Conservation (phyloP, 2,113 vertebrate species). For the Neogale vison region DNA sequence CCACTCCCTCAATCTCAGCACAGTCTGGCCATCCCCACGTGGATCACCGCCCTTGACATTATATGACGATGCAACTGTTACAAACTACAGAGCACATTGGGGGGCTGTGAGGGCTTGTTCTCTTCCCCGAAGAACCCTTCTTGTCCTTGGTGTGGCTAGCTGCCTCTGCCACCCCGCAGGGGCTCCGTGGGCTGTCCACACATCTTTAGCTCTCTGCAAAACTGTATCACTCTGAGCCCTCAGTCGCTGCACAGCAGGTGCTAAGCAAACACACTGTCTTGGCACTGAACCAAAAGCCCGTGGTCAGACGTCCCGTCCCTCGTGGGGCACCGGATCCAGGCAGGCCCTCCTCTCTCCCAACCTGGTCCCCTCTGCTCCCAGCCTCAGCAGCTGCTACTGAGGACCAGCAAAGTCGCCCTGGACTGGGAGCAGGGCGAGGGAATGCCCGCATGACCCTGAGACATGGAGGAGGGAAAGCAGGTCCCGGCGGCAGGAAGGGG, state of each 20-base stretch:
- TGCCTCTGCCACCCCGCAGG: background rate
- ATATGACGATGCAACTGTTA: background rate
- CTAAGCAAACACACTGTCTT: background rate
- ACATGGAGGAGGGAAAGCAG: background rate
- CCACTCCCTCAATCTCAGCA: background rate
- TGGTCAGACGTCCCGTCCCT: background rate
- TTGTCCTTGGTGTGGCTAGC: background rate
- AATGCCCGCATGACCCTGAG: background rate
- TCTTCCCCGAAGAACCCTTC: background rate
- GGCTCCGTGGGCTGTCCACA: background rate
- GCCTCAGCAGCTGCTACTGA: background rate
- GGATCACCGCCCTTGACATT: background rate
- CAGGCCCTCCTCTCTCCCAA: background rate
- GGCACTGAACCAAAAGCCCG: no score
- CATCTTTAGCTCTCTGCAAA: background rate
- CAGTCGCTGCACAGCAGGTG: background rate
- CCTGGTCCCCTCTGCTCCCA: background rate
- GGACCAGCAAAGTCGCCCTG: background rate
- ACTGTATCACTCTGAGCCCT: background rate
- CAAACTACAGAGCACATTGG: background rate
- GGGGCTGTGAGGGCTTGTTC: background rate
- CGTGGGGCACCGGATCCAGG: accelerated
- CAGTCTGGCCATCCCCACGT: background rate
- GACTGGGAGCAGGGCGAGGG: background rate
- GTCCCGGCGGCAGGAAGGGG: background rate